A percentile compares a stretch with the other conserved stretches of the same genome.
Evolutionary conservation across 1,140 invertebrate species (phyloP).

Genomic region (Drosophila ananassae): DNA sequence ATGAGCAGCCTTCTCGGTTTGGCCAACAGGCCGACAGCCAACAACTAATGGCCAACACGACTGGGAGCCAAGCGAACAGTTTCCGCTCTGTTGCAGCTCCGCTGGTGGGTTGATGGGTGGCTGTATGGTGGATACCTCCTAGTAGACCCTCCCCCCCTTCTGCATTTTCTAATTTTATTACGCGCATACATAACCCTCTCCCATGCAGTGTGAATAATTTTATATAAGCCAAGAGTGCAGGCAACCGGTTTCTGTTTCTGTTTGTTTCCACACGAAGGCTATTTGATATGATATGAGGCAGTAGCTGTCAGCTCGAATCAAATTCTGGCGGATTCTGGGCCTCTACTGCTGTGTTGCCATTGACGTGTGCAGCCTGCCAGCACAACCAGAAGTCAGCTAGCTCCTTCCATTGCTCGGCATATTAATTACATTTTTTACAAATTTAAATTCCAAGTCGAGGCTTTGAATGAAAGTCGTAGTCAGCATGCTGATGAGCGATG

Average conservation of each 20-base stretch:
- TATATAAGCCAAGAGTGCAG: constrained; percentile 42
- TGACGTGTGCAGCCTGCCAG: constrained; percentile 43
- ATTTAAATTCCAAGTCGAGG: constrained; percentile 18
- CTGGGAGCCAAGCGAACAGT: constrained; percentile 37
- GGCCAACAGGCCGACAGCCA: constrained; percentile 28
- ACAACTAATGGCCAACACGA: constrained; percentile 13
- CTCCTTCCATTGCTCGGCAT: constrained; percentile 23
- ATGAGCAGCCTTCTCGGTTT: constrained; percentile 35
- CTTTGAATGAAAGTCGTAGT: constrained; percentile 30
- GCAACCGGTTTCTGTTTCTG: constrained; percentile 68
- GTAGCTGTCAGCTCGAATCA: constrained; percentile 13
- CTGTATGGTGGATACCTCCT: not conserved
- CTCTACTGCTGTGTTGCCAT: constrained; percentile 17
- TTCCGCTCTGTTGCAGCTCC: constrained; percentile 65
- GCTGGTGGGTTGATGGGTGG: constrained; percentile 28
- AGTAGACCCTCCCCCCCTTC: not conserved
- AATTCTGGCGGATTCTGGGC: constrained; percentile 27
- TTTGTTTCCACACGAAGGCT: constrained; percentile 70
- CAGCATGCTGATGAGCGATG: constrained; percentile 24
- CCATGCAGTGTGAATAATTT: constrained; percentile 14
- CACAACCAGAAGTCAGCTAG: constrained; percentile 23
- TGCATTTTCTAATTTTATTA: constrained; percentile 71
- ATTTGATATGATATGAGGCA: constrained; percentile 69
- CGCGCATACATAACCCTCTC: constrained; percentile 43
- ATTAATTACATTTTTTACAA: constrained; percentile 36